Evolutionary conservation across 1,140 invertebrate species (phyloP).

Genomic region (Phymorhynchus buccinoides): DNA sequence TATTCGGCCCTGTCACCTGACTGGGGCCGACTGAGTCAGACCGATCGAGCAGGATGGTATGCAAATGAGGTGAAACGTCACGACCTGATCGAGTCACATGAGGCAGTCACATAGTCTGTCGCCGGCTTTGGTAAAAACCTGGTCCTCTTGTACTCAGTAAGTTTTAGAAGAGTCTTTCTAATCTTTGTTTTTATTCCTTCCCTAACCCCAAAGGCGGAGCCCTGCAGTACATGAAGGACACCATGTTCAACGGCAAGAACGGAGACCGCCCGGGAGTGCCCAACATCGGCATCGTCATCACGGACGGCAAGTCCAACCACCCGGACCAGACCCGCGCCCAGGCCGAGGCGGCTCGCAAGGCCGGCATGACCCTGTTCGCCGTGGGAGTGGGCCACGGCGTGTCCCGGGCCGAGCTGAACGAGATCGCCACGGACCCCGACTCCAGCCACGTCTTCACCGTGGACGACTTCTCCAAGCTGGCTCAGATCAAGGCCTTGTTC

Average conservation of each 20-base stretch:
- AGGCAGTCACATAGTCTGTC: too few species aligned
- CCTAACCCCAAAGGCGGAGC: conserved; percentile 41
- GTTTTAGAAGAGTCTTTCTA: too few species aligned
- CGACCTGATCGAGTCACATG: too few species aligned
- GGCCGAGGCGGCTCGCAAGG: conserved; percentile 49
- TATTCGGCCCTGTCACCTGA: too few species aligned
- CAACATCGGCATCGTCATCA: conserved; percentile 63
- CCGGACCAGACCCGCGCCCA: conserved; percentile 48
- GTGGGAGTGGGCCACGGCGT: conserved; percentile 64
- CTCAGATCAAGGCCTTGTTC: conserved; percentile 59
- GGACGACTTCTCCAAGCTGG: conserved; percentile 61
- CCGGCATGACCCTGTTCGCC: conserved; percentile 61
- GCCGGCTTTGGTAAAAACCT: too few species aligned
- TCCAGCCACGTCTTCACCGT: conserved; percentile 56
- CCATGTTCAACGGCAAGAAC: conserved; percentile 47
- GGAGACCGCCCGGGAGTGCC: conserved; percentile 59
- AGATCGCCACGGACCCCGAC: conserved; percentile 57
- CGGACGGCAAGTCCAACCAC: conserved; percentile 60
- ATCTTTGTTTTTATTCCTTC: too few species aligned
- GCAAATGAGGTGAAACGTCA: too few species aligned
- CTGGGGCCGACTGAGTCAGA: too few species aligned
- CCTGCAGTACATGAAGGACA: conserved; percentile 46
- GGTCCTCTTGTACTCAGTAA: too few species aligned
- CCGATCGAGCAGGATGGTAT: too few species aligned
- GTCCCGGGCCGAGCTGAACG: conserved; percentile 51